Conservation (phyloP, 2,113 vertebrate species). For the Otus sunia region DNA sequence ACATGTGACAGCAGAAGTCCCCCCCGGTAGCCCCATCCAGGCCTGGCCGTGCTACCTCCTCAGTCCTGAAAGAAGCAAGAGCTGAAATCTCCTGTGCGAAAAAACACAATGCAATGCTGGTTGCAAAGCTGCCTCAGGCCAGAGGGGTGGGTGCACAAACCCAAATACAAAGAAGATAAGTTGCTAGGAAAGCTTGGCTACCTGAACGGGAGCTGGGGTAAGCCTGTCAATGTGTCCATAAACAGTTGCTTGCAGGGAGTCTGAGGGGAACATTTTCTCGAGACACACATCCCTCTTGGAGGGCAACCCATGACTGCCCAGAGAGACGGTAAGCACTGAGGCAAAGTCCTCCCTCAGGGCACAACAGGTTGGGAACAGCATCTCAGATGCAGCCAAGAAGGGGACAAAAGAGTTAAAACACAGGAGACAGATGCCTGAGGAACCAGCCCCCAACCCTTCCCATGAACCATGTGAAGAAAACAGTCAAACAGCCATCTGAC, state of each 20-base stretch:
- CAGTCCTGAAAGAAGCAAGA: not conserved
- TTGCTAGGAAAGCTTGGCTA: not conserved
- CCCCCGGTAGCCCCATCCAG: not conserved
- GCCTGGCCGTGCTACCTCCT: not conserved
- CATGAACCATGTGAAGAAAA: not conserved
- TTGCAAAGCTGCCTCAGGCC: not conserved
- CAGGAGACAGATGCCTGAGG: not conserved
- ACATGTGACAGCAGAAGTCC: not conserved
- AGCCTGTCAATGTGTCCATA: rapidly evolving
- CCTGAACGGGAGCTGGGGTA: not conserved
- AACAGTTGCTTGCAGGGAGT: not conserved
- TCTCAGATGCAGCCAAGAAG: not conserved
- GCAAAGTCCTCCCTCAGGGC: not conserved
- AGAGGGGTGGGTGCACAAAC: not conserved
- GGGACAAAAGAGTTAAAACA: not conserved
- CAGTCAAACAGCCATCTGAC: not conserved
- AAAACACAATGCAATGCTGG: not conserved
- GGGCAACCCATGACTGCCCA: not conserved
- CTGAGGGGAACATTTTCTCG: not conserved
- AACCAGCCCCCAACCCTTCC: not conserved
- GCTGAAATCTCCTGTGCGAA: not conserved
- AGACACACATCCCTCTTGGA: not conserved
- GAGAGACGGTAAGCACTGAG: not conserved
- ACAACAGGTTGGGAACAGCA: not conserved
- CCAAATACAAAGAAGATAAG: not conserved